Conservation (phyloP, 2,888 invertebrate genomes). For the Zonitis immaculata region DNA sequence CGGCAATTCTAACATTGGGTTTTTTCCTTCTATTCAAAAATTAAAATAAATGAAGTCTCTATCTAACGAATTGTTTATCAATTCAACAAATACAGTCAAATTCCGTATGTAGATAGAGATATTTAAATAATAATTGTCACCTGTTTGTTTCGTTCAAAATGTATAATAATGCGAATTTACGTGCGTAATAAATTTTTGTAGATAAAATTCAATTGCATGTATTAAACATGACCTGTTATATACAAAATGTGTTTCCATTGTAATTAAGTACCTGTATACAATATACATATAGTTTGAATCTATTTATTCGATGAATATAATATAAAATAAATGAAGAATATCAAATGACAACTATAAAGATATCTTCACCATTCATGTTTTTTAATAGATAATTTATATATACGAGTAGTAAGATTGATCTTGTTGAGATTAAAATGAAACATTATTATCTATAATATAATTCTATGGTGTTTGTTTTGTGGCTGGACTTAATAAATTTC, state of each 20-base stretch:
- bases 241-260: neutral
- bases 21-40: no score
- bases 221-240: neutral
- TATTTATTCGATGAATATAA: neutral
- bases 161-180: neutral
- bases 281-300: neutral
- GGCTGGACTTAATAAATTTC: constrained; percentile 21
- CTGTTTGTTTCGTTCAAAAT: neutral
- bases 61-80: no score
- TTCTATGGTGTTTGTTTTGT: neutral
- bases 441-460: neutral
- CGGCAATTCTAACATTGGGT: no score
- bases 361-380: neutral
- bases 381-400: neutral
- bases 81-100: no score
- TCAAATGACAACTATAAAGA: neutral
- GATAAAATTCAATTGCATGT: neutral
- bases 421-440: neutral
- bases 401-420: no score
- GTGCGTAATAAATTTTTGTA: neutral
- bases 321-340: neutral
- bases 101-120: no score
- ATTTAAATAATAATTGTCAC: neutral
- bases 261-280: neutral
- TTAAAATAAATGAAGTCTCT: no score